Base-by-base conservation (phyloP, 1,140 invertebrate species). In the Branchinecta lynchi region DNA sequence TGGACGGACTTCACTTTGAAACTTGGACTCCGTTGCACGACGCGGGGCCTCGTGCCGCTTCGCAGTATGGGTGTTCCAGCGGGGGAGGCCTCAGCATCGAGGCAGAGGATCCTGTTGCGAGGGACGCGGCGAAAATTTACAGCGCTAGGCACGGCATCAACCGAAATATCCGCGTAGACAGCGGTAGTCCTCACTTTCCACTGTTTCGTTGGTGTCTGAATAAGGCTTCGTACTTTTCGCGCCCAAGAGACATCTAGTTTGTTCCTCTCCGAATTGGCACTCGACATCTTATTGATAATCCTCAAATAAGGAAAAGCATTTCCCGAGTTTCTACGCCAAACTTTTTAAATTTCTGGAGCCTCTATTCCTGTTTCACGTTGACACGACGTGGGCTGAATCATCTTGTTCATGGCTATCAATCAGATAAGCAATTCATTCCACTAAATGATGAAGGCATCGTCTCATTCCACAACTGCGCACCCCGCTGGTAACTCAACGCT, bases 61-160 rank as follows among this genome's bases (percentile, higher is more conserved):
- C 51, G 12, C 17, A 60, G 51, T 60, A 60, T 60, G 17, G 51
- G 51, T 60, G 51, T 60, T 60, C 51, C 51, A 60, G 51, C 51
- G 51, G 51, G 51, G 17, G 51, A 60, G 51, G 51, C 12, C 12
- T 60, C 51, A 60, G 51, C 12, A 20, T 60, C 17, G 12, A 60
- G 17, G 17, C 51, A 60, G 12, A 60, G 17, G 17, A 60, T 60
- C 17, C 17, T 60, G 51, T 60, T 60, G 12, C 51, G 51, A 12
- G 12, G 51, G 12, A 15, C 51, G 51, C 51, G 12, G 17, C 12
- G 51, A 60, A 20, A 60, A 15, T 60, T 60, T 15, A 20, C 12
- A 12, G 17, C 12, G 17, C 17, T 60, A 60, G 51, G 17, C 51
- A 1, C 17, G 12, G 51, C 51, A 60, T 20, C 51, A 2, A 20